Evolutionary conservation across 2,888 invertebrate genomes (phyloP).

Genomic region (Melikaiella ostensackeni): DNA sequence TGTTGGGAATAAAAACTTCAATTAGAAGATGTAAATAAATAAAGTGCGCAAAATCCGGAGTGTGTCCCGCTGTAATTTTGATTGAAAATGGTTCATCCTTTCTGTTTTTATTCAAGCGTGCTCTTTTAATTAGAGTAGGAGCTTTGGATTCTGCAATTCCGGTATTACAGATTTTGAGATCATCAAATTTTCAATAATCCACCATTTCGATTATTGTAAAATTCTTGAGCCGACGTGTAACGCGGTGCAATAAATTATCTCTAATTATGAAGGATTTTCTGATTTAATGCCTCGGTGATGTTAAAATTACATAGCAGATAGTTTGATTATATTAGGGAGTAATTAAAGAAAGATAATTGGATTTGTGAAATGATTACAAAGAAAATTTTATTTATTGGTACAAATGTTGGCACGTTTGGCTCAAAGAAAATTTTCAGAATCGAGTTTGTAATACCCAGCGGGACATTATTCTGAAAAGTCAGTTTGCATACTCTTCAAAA

Average conservation of each 20-base stretch:
- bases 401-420: too few relatives aligned
- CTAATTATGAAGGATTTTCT: not conserved
- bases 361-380: not conserved
- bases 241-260: not conserved
- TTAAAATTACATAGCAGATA: not conserved
- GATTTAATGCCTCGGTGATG: not conserved
- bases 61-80: not conserved
- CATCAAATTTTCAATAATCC: not conserved
- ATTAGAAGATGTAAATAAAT: not conserved
- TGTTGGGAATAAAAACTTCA: not conserved
- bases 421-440: too few relatives aligned
- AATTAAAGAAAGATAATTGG: not conserved
- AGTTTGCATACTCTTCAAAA: not conserved
- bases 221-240: not conserved
- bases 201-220: not conserved
- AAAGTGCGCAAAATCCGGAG: too few relatives aligned
- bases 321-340: not conserved
- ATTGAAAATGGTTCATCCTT: not conserved
- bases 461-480: not conserved
- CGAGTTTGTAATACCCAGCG: not conserved
- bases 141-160: not conserved
- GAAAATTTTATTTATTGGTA: not conserved
- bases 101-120: not conserved
- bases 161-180: not conserved
- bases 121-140: too few relatives aligned